Conservation (phyloP, 2,888 invertebrate species). For the Phengaris arion region DNA sequence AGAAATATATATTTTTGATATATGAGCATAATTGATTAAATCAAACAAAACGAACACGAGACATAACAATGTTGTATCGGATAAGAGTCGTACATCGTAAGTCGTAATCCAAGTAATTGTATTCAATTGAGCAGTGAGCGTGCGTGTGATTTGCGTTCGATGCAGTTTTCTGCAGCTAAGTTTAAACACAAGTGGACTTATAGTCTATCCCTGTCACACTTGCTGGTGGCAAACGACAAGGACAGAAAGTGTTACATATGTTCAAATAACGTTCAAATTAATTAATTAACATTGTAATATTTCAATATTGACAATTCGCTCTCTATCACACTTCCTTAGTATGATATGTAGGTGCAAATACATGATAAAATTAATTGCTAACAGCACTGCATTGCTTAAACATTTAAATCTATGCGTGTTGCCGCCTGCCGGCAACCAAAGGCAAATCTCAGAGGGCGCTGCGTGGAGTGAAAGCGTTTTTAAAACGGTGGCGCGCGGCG, state of each 20-base stretch:
- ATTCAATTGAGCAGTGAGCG: conserved; percentile 25
- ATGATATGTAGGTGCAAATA: too few species aligned
- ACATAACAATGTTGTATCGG: neutral
- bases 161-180: conserved; percentile 35
- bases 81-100: conserved; percentile 36
- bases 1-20: too few species aligned
- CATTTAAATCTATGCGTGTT: conserved; percentile 12
- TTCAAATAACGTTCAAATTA: too few species aligned
- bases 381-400: neutral
- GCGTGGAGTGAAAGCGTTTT: conserved; percentile 69
- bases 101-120: conserved; percentile 37
- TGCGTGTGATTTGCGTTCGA: conserved; percentile 35
- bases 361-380: neutral
- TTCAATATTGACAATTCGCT: too few species aligned
- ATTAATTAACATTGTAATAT: neutral
- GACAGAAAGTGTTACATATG: neutral
- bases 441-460: conserved; percentile 40
- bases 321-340: too few species aligned
- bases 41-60: neutral
- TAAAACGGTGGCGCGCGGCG: conserved; percentile 54
- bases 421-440: conserved; percentile 32
- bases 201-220: neutral
- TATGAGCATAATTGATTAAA: neutral
- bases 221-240: neutral
- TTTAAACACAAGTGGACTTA: neutral